Evolutionary conservation across 2,797 vertebrate genomes (phyloP).

Genomic region (Labeo calbasu): DNA sequence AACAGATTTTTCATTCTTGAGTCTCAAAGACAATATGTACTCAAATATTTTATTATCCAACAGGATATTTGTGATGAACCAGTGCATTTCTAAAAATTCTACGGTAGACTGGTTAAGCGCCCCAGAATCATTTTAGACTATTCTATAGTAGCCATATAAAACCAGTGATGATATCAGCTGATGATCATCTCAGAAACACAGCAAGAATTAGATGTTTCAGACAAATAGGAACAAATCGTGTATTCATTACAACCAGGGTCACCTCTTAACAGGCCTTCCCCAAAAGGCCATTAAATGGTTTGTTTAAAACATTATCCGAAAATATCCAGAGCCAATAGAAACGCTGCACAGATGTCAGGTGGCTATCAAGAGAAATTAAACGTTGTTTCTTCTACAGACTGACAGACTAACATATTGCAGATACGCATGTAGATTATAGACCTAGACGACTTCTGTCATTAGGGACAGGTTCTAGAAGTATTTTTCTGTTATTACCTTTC

Average conservation of each 20-base stretch:
- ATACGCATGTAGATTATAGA: neutral
- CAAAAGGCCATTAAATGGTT: neutral
- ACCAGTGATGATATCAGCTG: neutral
- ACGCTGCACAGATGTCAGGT: too few relatives aligned
- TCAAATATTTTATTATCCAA: neutral
- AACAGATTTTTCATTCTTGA: neutral
- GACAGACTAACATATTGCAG: too few relatives aligned
- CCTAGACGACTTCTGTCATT: neutral
- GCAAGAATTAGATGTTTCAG: neutral
- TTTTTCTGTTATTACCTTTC: neutral
- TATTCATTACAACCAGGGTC: neutral
- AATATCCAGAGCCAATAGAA: too few relatives aligned
- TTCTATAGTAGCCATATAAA: neutral
- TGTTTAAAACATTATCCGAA: too few relatives aligned
- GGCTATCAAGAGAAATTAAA: neutral
- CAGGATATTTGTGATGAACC: neutral
- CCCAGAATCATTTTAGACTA: neutral
- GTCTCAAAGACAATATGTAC: neutral
- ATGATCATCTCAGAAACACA: neutral
- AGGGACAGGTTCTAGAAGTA: neutral
- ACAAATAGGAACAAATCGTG: neutral
- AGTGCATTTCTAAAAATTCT: neutral
- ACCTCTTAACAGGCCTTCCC: too few relatives aligned
- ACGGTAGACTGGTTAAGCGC: neutral
- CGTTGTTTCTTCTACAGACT: neutral